Conservation (phyloP, 2,113 vertebrate genomes). For the Gymnogyps californianus region DNA sequence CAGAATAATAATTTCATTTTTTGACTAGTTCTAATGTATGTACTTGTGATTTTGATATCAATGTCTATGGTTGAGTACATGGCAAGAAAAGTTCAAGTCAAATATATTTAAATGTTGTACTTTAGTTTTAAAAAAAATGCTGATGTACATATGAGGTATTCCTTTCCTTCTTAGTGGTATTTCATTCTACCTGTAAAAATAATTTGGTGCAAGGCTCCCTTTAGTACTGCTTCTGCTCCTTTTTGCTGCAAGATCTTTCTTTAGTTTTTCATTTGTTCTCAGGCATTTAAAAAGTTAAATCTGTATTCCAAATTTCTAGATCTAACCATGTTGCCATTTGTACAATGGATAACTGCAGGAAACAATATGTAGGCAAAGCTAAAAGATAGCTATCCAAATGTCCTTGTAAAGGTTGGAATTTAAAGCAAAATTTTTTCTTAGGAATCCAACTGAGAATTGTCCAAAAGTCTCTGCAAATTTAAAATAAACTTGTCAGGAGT, state of each 20-base stretch:
- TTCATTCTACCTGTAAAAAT: not conserved
- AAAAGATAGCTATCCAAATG: not conserved
- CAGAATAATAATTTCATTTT: not conserved
- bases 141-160: not conserved
- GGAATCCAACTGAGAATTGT: not conserved
- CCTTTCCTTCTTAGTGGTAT: not conserved
- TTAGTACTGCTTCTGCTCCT: not conserved
- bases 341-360: not conserved
- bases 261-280: not conserved
- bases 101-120: not conserved
- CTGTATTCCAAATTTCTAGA: not conserved
- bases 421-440: not conserved
- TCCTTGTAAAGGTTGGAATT: not conserved
- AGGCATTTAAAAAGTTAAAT: not conserved
- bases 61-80: not conserved
- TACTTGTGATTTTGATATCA: not conserved
- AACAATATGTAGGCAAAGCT: not conserved
- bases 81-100: not conserved
- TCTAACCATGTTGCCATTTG: not conserved
- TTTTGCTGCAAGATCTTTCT: not conserved
- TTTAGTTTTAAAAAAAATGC: not conserved
- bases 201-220: not conserved
- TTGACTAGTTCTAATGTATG: not conserved
- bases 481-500: not conserved
- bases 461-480: not conserved